Base-by-base conservation (phyloP, 2,797 vertebrate species). In the Tamandua tetradactyla region DNA sequence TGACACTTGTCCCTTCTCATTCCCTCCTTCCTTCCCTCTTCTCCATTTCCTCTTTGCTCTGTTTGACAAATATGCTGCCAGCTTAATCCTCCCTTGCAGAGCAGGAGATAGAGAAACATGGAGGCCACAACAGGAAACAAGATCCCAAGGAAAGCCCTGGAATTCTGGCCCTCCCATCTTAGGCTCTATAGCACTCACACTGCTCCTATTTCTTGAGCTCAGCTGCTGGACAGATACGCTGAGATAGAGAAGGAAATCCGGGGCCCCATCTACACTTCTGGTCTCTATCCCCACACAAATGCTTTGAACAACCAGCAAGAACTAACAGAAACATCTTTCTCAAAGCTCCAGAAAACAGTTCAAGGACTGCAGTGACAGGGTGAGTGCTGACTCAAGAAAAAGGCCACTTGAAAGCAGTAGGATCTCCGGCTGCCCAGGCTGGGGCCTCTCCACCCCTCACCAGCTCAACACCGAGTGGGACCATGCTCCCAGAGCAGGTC, bases 161-260 rank as follows among this genome's bases (percentile, higher is more conserved):
- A 12, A 61, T 8, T 35, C 71, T 0, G 0, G 22, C 6, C 18
- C 25, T 64, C 35, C 7, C 25, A 2, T 40, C 44, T 59, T 55
- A 10, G 62, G 40, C 14, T 47, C 27, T 0, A 69, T 0, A 1
- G 8, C 72, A 52, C 15, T 32, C 27, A 3, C 3, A 1, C 55
- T 17, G 15, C 44, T 13, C 9, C 62, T 68, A 23, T n/a, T n/a
- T 44, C 85, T 17, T 20, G 57, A 74, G 44, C 22, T 49, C 27
- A 9, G 57, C 52, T 71, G 20, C 61, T 7, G 5, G 49, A n/a
- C 0, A 3, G n/a, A 14, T 5, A 27, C 22, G 44, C n/a, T 13
- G 44, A 47, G 10, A 61, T 1, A 17, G 3, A 9, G 71, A 89
- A n/a, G 32, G 47, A 78, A n/a, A 25, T 72, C 52, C 18, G 4